phyloP scores from a whole-genome alignment of 1,140 invertebrate species.

The Drosophila pectinifera region DNA sequence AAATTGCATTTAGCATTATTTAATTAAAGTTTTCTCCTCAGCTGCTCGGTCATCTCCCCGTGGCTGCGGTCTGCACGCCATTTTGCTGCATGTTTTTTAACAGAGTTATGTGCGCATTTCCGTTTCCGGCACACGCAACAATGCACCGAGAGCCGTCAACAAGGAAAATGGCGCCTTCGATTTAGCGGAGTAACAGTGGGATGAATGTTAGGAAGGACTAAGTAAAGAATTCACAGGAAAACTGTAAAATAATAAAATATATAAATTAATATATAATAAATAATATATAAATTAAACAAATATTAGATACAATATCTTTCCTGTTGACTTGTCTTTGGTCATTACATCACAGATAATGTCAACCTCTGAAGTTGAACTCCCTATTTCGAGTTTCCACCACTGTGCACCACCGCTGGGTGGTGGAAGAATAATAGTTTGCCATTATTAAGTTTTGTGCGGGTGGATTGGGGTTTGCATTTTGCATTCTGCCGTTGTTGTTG shows the following conservation, averaged over 20 bases:
- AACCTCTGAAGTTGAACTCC: background rate
- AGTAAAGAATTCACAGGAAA: background rate
- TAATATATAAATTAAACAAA: no score
- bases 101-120: conserved; percentile 75
- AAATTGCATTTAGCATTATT: conserved; percentile 72
- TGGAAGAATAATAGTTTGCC: conserved; percentile 39
- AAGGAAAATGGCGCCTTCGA: conserved; percentile 37
- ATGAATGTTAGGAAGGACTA: background rate
- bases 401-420: conserved; percentile 8
- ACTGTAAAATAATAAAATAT: no score
- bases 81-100: conserved; percentile 58
- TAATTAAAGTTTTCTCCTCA: conserved; percentile 65
- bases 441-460: conserved; percentile 48
- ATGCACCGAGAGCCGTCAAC: conserved; percentile 35
- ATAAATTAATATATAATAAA: no score
- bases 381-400: background rate
- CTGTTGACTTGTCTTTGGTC: background rate
- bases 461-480: conserved; percentile 22
- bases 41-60: background rate
- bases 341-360: background rate
- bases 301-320: rapidly evolving
- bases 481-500: conserved; percentile 10
- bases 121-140: conserved; percentile 67
- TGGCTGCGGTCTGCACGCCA: conserved; percentile 30
- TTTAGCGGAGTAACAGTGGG: conserved; percentile 16